These are phyloP conservation scores for Hyphantria cunea DNA, from an alignment of 1,140 invertebrate genomes.

Conservation along the genomic window DNA sequence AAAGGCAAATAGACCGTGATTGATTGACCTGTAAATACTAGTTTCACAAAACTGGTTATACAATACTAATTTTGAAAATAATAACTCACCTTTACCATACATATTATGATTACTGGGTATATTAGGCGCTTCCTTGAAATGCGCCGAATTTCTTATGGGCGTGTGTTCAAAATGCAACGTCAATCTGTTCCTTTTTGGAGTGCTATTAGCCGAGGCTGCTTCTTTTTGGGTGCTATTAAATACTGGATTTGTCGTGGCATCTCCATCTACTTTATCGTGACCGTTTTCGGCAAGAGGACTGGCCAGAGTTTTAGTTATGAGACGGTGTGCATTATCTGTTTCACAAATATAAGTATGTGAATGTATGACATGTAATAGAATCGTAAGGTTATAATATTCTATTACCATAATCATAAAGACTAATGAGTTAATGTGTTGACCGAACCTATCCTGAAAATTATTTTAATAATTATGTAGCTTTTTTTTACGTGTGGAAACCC, in stretches of 20 bases:
- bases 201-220: slow-evolving; percentile 65
- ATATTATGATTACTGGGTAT: slow-evolving; percentile 51
- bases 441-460: too few species aligned
- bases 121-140: slow-evolving; percentile 85
- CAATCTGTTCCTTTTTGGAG: slow-evolving; percentile 75
- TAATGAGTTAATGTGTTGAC: too few species aligned
- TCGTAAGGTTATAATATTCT: too few species aligned
- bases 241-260: slow-evolving; percentile 43
- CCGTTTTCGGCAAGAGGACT: slow-evolving; percentile 68
- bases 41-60: too few species aligned
- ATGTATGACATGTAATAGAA: too few species aligned
- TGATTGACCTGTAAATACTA: too few species aligned
- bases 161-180: slow-evolving; percentile 83
- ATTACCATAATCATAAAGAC: too few species aligned
- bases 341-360: slow-evolving; percentile 9
- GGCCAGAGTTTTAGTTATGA: slow-evolving; percentile 70
- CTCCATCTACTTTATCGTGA: slow-evolving; percentile 63
- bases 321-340: slow-evolving; percentile 75
- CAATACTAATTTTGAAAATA: background rate
- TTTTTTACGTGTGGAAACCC: too few species aligned
- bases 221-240: slow-evolving; percentile 58
- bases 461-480: too few species aligned
- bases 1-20: too few species aligned
- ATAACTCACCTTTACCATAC: slow-evolving; percentile 66
- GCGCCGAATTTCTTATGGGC: slow-evolving; percentile 82